These are phyloP conservation scores for Macrotis lagotis DNA, from an alignment of 2,113 vertebrate species.

Conservation along the genomic window DNA sequence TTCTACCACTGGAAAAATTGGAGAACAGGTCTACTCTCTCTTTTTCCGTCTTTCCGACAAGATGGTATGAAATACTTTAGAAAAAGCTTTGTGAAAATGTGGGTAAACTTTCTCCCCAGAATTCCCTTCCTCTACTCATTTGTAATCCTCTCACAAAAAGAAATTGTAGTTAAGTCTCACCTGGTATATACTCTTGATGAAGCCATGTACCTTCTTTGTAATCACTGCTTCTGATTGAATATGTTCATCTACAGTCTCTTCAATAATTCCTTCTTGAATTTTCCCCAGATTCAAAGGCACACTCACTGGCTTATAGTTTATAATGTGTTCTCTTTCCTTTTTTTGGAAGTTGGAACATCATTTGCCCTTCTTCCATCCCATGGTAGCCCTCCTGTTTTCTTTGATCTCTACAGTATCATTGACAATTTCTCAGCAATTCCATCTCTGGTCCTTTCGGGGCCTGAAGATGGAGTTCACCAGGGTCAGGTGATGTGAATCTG, in stretches of 20 bases:
- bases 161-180: not conserved
- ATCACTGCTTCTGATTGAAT: not conserved
- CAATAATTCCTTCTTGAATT: not conserved
- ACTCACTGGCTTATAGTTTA: not conserved
- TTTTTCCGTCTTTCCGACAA: not conserved
- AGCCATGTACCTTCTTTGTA: not conserved
- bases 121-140: not conserved
- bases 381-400: not conserved
- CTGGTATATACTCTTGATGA: not conserved
- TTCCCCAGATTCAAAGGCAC: not conserved
- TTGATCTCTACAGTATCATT: not conserved
- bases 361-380: not conserved
- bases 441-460: not conserved
- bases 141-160: not conserved
- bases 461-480: not conserved
- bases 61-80: not conserved
- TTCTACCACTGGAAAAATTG: not conserved
- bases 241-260: not conserved
- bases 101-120: not conserved
- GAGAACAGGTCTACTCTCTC: not conserved
- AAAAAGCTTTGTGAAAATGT: not conserved
- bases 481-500: not conserved
- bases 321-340: not conserved
- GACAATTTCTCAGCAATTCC: not conserved
- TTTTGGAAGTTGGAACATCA: not conserved